phyloP scores from a whole-genome alignment of 2,888 invertebrate species.

The Drosophila prolongata region DNA sequence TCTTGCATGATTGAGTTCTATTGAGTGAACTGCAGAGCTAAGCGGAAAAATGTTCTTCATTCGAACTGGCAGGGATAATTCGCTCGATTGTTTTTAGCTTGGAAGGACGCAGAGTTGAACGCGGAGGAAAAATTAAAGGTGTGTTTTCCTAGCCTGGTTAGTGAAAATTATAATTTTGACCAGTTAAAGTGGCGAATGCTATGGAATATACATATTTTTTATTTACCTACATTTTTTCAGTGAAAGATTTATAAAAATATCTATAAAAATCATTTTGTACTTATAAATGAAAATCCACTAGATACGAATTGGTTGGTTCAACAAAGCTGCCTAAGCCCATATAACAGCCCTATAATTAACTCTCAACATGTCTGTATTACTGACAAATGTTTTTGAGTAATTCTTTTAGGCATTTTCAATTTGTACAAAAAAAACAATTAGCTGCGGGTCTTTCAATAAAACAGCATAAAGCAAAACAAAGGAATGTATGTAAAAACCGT shows the following conservation, averaged over 20 bases:
- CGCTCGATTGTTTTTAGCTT: slow-evolving; percentile 19
- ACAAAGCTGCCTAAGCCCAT: neutral
- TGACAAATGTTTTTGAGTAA: slow-evolving; percentile 29
- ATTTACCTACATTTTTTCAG: neutral
- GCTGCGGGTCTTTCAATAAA: slow-evolving; percentile 40
- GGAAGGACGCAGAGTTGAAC: neutral
- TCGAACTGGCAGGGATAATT: slow-evolving; percentile 35
- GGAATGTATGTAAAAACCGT: slow-evolving; percentile 36
- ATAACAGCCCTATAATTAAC: slow-evolving; percentile 10
- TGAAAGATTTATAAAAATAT: no score
- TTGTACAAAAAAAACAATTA: slow-evolving; percentile 32
- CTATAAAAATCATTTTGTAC: no score
- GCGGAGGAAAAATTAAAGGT: neutral
- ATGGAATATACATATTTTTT: no score
- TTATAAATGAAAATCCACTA: neutral
- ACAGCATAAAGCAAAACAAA: slow-evolving; percentile 17
- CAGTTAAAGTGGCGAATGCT: no score
- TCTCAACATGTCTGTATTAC: slow-evolving; percentile 5
- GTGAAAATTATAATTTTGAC: no score
- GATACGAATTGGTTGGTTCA: neutral
- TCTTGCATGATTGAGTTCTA: slow-evolving; percentile 59
- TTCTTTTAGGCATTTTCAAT: slow-evolving; percentile 15
- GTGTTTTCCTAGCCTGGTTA: neutral
- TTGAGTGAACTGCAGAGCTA: slow-evolving; percentile 44
- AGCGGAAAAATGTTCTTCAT: slow-evolving; percentile 27